These are phyloP conservation scores for Drosophila cardini DNA, from an alignment of 1,140 invertebrate genomes.

Conservation along the genomic window DNA sequence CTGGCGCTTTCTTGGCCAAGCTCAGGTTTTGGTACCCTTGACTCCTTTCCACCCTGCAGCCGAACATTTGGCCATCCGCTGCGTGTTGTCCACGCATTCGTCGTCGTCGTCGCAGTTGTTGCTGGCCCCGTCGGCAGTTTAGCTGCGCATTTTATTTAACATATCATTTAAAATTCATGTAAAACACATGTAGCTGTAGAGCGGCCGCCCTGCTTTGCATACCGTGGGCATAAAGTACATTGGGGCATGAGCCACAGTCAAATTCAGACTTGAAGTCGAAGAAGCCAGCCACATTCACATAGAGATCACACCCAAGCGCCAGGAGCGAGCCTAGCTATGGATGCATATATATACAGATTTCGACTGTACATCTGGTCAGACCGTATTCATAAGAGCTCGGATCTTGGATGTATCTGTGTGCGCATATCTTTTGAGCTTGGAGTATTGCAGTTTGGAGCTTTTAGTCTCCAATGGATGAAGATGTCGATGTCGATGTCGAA, in stretches of 20 bases:
- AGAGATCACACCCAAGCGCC: constrained; percentile 76
- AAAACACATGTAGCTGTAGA: constrained; percentile 79
- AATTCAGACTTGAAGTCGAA: neutral
- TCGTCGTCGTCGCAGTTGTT: constrained; percentile 33
- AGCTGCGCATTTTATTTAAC: constrained; percentile 83
- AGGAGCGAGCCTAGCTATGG: constrained; percentile 50
- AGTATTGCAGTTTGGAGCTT: constrained; percentile 13
- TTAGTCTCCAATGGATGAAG: constrained; percentile 52
- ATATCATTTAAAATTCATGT: constrained; percentile 84
- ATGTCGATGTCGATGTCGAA: constrained; percentile 54
- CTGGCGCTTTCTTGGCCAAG: constrained; percentile 9
- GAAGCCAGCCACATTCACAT: constrained; percentile 11
- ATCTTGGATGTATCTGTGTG: constrained; percentile 44
- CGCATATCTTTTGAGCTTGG: constrained; percentile 43
- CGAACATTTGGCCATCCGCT: constrained; percentile 26
- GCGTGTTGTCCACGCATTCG: constrained; percentile 48
- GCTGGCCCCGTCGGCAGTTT: constrained; percentile 66
- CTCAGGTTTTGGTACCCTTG: neutral
- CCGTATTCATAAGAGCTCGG: constrained; percentile 65
- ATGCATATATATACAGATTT: constrained; percentile 11
- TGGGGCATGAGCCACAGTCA: constrained; percentile 27
- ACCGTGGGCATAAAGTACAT: constrained; percentile 78
- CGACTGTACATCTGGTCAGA: constrained; percentile 38
- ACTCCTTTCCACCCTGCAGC: neutral
- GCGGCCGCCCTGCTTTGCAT: constrained; percentile 70